Percentiles rank a stretch among this genome's conserved stretches.
These are phyloP conservation scores for Himalopsyche japonica DNA, from an alignment of 2,888 invertebrate genomes.

Conservation along the genomic window DNA sequence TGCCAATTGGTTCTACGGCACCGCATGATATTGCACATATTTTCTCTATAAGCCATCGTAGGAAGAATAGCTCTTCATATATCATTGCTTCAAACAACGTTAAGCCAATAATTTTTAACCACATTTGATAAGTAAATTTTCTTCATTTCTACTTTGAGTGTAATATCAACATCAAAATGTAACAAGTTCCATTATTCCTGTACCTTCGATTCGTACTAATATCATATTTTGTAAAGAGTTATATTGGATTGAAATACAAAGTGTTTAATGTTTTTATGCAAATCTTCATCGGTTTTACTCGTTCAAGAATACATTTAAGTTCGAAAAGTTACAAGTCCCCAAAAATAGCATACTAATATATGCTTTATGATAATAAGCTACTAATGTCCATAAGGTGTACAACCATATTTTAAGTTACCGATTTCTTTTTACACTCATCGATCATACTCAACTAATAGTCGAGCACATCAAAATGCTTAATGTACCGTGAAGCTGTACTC, in stretches of 20 bases:
- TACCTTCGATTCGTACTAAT: not conserved
- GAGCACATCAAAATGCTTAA: not conserved
- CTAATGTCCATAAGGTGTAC: not conserved
- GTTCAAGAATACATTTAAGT: not conserved
- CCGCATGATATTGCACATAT: no score
- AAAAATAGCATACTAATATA: not conserved
- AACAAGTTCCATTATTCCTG: not conserved
- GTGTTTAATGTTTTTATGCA: not conserved
- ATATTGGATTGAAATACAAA: not conserved
- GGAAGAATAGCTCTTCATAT: not conserved
- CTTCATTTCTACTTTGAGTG: not conserved
- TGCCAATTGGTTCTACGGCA: no score
- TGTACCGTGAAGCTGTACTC: not conserved
- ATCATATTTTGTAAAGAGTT: not conserved
- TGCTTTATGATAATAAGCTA: not conserved
- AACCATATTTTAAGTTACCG: not conserved
- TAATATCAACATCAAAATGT: not conserved
- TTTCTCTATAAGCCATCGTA: not conserved
- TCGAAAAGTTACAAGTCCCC: not conserved
- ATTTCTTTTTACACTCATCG: not conserved
- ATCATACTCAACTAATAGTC: not conserved
- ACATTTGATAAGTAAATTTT: conserved; percentile 23
- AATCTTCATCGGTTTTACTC: not conserved
- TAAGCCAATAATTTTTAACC: conserved; percentile 17
- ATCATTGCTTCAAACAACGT: not conserved